These are phyloP conservation scores for Monomorium pharaonis DNA, from an alignment of 1,140 invertebrate species.

Conservation along the genomic window DNA sequence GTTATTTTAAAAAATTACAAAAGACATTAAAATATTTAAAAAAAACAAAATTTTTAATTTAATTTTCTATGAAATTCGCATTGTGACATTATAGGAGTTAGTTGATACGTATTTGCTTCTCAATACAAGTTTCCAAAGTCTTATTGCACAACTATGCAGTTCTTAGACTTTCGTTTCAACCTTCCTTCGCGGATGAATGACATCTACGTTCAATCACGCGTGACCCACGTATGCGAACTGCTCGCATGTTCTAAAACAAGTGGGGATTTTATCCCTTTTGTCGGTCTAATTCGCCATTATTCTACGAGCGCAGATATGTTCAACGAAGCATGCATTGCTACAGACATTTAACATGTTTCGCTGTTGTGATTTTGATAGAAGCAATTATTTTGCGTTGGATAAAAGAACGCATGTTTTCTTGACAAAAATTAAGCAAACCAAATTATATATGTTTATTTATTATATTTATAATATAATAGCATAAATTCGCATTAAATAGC, in stretches of 20 bases:
- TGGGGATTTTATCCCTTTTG: neutral
- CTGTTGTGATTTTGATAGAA: neutral
- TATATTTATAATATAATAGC: neutral
- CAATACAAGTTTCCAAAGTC: neutral
- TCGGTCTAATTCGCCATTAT: constrained; percentile 44
- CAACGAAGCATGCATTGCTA: constrained; percentile 31
- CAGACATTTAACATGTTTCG: constrained; percentile 36
- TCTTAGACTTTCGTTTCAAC: constrained; percentile 20
- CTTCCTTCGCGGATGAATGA: constrained; percentile 14
- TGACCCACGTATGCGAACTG: neutral
- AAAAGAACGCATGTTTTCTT: neutral
- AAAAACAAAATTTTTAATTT: neutral
- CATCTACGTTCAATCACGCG: constrained; percentile 20
- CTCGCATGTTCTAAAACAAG: constrained; percentile 3
- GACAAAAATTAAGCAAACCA: neutral
- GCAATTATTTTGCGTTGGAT: neutral
- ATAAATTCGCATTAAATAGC: neutral
- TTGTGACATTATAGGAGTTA: neutral
- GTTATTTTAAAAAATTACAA: neutral
- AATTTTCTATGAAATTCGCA: neutral
- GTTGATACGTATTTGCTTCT: neutral
- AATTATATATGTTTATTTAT: neutral
- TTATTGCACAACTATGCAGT: neutral
- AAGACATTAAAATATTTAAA: no score
- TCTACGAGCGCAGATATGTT: constrained; percentile 42